Conservation (phyloP, 2,888 invertebrate species). For the Platycnemis pennipes region DNA sequence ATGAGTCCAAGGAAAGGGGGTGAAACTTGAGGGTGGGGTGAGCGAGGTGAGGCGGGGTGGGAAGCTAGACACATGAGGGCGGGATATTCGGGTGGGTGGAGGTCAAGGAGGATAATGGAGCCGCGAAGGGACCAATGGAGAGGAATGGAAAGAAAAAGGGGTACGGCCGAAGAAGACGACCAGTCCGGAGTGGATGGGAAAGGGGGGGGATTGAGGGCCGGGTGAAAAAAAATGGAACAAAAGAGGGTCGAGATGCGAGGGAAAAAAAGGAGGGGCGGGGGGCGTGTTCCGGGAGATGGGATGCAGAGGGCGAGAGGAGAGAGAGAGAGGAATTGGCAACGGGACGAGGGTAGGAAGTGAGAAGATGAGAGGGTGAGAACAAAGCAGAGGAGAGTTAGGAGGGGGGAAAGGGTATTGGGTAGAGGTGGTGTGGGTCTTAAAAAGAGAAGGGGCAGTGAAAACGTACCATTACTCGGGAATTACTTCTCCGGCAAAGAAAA, state of each 20-base stretch:
- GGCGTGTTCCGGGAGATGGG: background rate
- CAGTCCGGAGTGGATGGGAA: background rate
- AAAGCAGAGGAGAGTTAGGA: no score
- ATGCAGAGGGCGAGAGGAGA: background rate
- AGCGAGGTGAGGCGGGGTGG: background rate
- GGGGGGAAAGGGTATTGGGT: no score
- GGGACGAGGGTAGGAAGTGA: background rate
- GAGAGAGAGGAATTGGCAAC: background rate
- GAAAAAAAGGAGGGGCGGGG: background rate
- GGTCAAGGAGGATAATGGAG: constrained; percentile 6
- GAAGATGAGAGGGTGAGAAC: background rate
- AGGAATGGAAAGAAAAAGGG: background rate
- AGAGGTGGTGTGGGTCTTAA: background rate
- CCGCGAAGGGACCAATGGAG: background rate
- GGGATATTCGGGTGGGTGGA: background rate
- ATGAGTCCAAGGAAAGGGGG: background rate
- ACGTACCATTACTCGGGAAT: background rate
- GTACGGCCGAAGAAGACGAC: background rate
- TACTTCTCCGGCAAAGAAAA: background rate
- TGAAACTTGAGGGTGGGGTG: background rate
- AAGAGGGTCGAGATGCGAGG: background rate
- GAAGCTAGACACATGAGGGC: background rate
- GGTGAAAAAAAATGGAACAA: constrained; percentile 4
- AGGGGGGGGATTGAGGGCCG: background rate
- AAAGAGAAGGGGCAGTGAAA: background rate